Evolutionary conservation across 1,140 invertebrate species (phyloP), one percentile per base, ranked within the genome.

Genomic region (Pachypsylla venusta): DNA sequence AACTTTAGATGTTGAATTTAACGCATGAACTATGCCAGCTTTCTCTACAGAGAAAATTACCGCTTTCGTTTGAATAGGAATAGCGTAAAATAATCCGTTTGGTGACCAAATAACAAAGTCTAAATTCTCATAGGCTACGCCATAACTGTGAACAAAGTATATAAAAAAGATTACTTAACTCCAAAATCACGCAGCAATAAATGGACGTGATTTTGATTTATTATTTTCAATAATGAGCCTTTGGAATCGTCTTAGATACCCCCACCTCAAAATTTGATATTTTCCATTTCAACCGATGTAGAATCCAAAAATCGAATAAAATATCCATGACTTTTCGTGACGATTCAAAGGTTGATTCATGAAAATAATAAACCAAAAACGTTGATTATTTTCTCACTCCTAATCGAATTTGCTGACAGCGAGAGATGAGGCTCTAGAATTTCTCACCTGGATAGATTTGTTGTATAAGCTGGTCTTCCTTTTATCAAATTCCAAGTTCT

Each of bases 401-500:
- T n/a, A n/a, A n/a, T n/a, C n/a, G n/a, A n/a, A n/a, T n/a, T n/a
- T n/a, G n/a, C n/a, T n/a, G n/a, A n/a, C n/a, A n/a, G n/a, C n/a
- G n/a, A n/a, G n/a, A n/a, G n/a, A n/a, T n/a, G n/a, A n/a, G n/a
- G n/a, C n/a, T n/a, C n/a, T n/a, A n/a, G n/a, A n/a, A n/a, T n/a
- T n/a, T n/a, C n/a, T 68, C 63, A 70, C 73, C 70, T 69, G 66
- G 78, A 75, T 2, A 96, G 71, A 70, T 96, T 94, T 1, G 84
- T 91, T 1, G 85, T 83, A 70, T 88, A 97, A 2, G 91, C 89
- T 67, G 80, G 80, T 63, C 89, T 77, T 0, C 92, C 93, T 74
- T 92, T 94, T 0, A 97, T 75, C 59, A 97, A 74, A 76, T 98
- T 94, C 93, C 93, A 98, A 1, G 91, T 94, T 65, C 84, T 76